Base-by-base conservation (phyloP, 2,113 vertebrate genomes). In the Etheostoma cragini region DNA sequence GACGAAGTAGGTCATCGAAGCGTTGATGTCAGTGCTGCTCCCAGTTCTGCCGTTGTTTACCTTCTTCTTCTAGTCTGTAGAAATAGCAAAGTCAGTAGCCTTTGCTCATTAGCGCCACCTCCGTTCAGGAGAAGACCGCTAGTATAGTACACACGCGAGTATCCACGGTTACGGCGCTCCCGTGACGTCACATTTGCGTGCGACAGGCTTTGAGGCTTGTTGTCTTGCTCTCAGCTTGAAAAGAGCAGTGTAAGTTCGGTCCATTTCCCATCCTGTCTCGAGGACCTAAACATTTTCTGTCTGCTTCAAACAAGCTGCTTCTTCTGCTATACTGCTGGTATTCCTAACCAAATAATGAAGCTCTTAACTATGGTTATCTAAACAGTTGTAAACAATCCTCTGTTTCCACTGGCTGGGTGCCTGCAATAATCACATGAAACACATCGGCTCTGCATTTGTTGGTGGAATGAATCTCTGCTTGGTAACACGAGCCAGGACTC, bases 401-500 rank as follows among this genome's bases (percentile, higher is more conserved):
- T 52, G 4, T 60, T 50, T 61, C 38, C n/a, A 38, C 78, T 6
- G 10, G 38, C 60, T 70, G 70, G 65, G 52, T 76, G 42, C 77
- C 50, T 76, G 30, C 45, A 21, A 35, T 72, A 68, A 78, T 72
- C 78, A 54, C 72, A 68, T 47, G 19, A 79, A 81, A 60, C 57
- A 42, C 78, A 57, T 14, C 1, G 12, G 75, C 56, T 62, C 53
- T 54, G 53, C 63, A 47, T 64, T 82, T 77, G 69, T 73, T 70
- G 16, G n/a, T 75, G 71, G 67, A 82, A 60, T 84, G 77, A 77
- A n/a, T 42, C 24, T 74, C 4, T 2, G 22, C 70, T 58, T 45
- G n/a, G 63, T 80, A 62, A 69, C 69, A 64, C 3, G 53, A 72
- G 78, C 66, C 72, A 62, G 79, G 63, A 80, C 60, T 78, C 76